These are phyloP conservation scores for Pocota personata DNA, from an alignment of 2,888 invertebrate genomes.

Conservation along the genomic window DNA sequence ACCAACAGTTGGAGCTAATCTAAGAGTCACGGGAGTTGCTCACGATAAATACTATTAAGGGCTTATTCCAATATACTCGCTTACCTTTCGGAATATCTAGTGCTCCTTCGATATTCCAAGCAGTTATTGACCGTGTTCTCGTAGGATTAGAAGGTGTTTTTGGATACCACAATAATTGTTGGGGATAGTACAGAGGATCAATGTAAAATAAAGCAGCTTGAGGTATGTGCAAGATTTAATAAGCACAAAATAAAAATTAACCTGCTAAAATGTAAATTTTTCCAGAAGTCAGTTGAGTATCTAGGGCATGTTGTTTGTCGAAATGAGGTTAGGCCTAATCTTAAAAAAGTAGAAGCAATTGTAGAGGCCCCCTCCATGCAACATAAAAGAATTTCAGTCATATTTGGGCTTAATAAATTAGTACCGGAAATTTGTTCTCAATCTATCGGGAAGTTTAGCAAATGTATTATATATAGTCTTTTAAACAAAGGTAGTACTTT, in stretches of 20 bases:
- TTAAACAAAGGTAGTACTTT: background rate
- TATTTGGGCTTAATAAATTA: constrained; percentile 31
- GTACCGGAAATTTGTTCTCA: constrained; percentile 25
- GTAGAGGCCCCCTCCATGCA: background rate
- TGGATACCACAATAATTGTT: no score
- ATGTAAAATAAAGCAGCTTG: constrained; percentile 5
- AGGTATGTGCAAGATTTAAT: background rate
- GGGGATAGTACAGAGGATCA: no score
- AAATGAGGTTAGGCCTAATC: constrained; percentile 29
- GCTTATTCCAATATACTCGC: no score
- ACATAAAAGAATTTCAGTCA: background rate
- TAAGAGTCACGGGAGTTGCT: no score
- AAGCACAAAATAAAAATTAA: constrained; percentile 28
- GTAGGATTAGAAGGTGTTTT: no score
- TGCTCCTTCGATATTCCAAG: no score
- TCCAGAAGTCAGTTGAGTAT: no score
- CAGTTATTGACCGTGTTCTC: no score
- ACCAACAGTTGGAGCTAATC: no score
- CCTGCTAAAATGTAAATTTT: constrained; percentile 14
- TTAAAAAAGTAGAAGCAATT: constrained; percentile 6
- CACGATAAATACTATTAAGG: no score
- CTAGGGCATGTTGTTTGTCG: no score
- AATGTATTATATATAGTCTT: constrained; percentile 1
- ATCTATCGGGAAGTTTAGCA: constrained; percentile 8
- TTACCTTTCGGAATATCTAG: no score